Evolutionary conservation across 2,888 invertebrate species (phyloP), one percentile per base, ranked within the genome.

Genomic region (Saturnia pavonia): DNA sequence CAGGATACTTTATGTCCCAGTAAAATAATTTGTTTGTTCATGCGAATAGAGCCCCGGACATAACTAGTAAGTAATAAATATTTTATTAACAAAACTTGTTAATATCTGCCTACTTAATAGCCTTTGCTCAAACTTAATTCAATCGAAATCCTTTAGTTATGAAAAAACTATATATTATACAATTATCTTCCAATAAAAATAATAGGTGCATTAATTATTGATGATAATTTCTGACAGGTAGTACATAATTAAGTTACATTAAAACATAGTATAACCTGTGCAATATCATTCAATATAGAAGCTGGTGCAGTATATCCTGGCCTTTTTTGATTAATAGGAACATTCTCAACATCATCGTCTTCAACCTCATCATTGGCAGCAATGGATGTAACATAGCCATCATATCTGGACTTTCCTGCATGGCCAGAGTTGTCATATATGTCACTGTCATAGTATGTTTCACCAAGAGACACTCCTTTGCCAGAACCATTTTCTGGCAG

Each of bases 361-460:
- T 98, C 98, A 51, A 97, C 96, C 90, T 99, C 99, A 92, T 99
- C 99, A 88, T 98, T 98, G 0, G 99, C 97, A 67, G 99, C 98
- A 88, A 99, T 99, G 0, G 99, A 99, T 70, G 98, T 98, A 78
- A 98, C 98, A 89, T 99, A 99, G 45, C 98, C 99, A 85, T 98
- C 98, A 89, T 97, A 98, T 84, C 98, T 97, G 71, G 96, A 96
- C 82, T 96, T 97, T 67, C 94, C 95, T 65, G 92, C 94, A 74
- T 95, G 95, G 8, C 90, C 91, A 4, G 94, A 90, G 73, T 96
- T 96, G 87, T 98, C 98, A 88, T 99, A 99, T 77, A 99, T 97
- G 81, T 99, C 99, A 85, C 97, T 96, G 89, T 99, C 99, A 91
- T 96, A 99, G 87, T 97, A 98, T 76, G 96, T 95, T 80, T 98